Percentiles rank a stretch among this genome's conserved stretches.
phyloP scores from a whole-genome alignment of 2,888 invertebrate species.

The Drosophila multiciliata region DNA sequence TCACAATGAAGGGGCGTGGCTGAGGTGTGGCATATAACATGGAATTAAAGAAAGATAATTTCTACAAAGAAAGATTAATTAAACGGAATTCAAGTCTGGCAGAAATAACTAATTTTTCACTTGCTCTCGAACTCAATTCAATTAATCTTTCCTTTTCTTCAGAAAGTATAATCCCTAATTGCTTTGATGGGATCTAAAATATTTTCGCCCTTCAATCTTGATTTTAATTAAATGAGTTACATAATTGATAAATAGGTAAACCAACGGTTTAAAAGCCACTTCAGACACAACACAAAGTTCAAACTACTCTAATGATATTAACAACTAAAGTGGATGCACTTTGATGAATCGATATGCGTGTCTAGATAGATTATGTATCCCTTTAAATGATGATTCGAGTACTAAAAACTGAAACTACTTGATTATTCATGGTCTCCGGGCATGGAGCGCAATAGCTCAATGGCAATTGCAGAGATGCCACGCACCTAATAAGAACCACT shows the following conservation, averaged over 20 bases:
- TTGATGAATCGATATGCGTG: neutral
- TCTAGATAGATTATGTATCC: neutral
- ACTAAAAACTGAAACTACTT: neutral
- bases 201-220: too few relatives aligned
- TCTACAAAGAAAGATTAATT: neutral
- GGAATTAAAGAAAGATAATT: slow-evolving; percentile 7
- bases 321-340: neutral
- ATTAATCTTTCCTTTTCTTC: neutral
- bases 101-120: slow-evolving; percentile 4
- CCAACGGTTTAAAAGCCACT: neutral
- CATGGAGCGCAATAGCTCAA: slow-evolving; percentile 8
- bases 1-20: slow-evolving; percentile 8
- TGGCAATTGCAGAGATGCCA: neutral
- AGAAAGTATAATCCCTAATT: neutral
- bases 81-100: neutral
- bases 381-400: neutral
- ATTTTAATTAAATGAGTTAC: neutral
- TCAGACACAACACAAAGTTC: neutral
- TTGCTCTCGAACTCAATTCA: slow-evolving; percentile 37
- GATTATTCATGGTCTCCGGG: slow-evolving; percentile 15
- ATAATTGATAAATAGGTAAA: neutral
- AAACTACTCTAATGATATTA: neutral
- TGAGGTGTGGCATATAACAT: slow-evolving; percentile 30
- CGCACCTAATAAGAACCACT: slow-evolving; percentile 16
- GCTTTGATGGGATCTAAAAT: neutral